Evolutionary conservation across 2,888 invertebrate genomes (phyloP), one percentile per base, ranked within the genome.

Genomic region (Smittia aterrima): DNA sequence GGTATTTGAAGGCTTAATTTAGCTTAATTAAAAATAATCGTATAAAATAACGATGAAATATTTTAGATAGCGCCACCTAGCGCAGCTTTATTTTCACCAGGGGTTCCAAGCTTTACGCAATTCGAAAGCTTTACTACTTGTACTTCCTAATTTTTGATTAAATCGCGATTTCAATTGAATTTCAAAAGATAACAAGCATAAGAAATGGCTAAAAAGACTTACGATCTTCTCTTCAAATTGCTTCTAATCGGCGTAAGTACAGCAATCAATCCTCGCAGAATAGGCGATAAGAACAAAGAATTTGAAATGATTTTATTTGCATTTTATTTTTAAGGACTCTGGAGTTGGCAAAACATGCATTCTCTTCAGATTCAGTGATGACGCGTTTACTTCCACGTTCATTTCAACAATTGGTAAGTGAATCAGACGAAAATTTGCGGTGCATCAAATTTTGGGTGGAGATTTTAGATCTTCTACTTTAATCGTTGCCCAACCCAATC

Each of bases 311-410:
- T 9, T 32, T 32, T 32, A 3, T 32, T 32, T 32, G 3, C 9
- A 32, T 32, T 32, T 32, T 9, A 9, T 9, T 6, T 32, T 32
- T 32, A 32, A 71, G 70, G 96, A 96, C 84, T 95, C 94, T 71
- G 95, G 95, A 78, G 96, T 96, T 78, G 96, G 96, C 79, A 96
- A 96, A 85, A 96, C 96, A 74, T 95, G 95, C 83, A 94, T 96
- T 84, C 85, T 96, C 79, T 96, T 95, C 83, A 89, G 96, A 82
- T 96, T 96, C 85, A 95, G 95, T 77, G 96, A 96, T 83, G 95
- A 96, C 85, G 95, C 95, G 78, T 96, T 95, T 83, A 95, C 95
- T 78, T 92, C 95, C 75, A 95, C 95, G 78, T 96, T 96, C 86
- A 96, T 96, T 84, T 96, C 95, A 77, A 96, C 95, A 78, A 96